Evolutionary conservation across 2,797 vertebrate genomes (phyloP).

Genomic region (Eutrigla gurnardus): DNA sequence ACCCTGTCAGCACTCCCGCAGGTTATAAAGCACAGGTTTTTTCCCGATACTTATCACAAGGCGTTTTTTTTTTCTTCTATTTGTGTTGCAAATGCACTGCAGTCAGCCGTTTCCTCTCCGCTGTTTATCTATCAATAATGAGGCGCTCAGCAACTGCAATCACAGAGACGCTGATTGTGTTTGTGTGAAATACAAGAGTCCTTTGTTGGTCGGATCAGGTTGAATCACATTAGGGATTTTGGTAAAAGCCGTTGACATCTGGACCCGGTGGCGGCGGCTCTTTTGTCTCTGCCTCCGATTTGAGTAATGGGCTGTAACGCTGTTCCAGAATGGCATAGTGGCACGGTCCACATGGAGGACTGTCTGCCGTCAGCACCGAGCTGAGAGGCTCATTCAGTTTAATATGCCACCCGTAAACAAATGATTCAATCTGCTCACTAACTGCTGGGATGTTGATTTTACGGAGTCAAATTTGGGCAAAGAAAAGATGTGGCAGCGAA

Average conservation of each 20-base stretch:
- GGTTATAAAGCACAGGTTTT: slow-evolving; percentile 42
- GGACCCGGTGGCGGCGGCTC: slow-evolving; percentile 64
- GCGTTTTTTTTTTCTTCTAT: slow-evolving; percentile 3
- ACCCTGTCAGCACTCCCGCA: slow-evolving; percentile 19
- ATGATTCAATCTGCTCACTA: slow-evolving; percentile 49
- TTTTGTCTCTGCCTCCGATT: slow-evolving; percentile 78
- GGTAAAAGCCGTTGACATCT: slow-evolving; percentile 79
- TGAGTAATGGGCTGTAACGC: slow-evolving; percentile 76
- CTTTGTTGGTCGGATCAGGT: slow-evolving; percentile 72
- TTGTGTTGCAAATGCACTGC: slow-evolving; percentile 50
- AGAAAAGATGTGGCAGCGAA: slow-evolving; percentile 15
- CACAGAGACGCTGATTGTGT: slow-evolving; percentile 63
- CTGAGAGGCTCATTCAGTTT: slow-evolving; percentile 42
- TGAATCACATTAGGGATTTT: slow-evolving; percentile 74
- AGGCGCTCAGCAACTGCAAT: slow-evolving; percentile 66
- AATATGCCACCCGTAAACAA: slow-evolving; percentile 47
- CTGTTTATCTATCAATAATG: slow-evolving; percentile 75
- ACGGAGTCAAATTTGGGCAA: slow-evolving; percentile 10
- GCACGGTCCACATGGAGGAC: slow-evolving; percentile 36
- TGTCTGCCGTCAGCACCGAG: slow-evolving; percentile 46
- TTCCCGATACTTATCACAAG: slow-evolving; percentile 52
- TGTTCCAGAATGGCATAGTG: slow-evolving; percentile 61
- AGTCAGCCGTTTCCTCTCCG: slow-evolving; percentile 63
- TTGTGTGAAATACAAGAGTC: slow-evolving; percentile 65
- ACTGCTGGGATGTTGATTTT: slow-evolving; percentile 24